Base-by-base conservation (phyloP, 2,113 vertebrate genomes). In the Labrus mixtus region DNA sequence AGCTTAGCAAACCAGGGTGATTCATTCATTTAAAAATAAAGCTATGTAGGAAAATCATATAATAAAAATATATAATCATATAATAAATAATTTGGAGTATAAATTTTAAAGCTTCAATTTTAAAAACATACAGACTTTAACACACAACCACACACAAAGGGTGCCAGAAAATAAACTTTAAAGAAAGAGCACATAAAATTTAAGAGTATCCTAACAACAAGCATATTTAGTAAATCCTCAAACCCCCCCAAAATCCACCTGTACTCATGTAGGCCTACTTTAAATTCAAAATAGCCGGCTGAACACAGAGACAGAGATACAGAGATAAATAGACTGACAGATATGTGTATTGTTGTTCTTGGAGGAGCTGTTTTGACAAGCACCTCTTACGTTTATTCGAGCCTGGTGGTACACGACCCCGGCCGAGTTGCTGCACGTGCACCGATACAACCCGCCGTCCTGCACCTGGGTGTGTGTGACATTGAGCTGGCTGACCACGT, bases 371-470 rank as follows among this genome's bases (percentile, higher is more conserved):
- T 98, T 98, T 96, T 97, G 98, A 99, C 98, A 99, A 99, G 98
- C 98, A 99, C 98, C 98, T 99, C 98, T 99, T 99, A 99, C 98
- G 98, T 99, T 99, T 99, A 99, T 99, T 98, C 98, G 98, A 97
- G 98, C 97, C 98, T 99, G 98, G 97, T 99, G 99, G 90, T 95
- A 95, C 96, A 98, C 95, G 93, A 96, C 95, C 94, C 98, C 98
- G 5, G 98, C 98, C 56, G 98, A 99, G 93, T 99, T 99, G 96
- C 98, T 97, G 93, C 97, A 98, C 3, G 95, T 96, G 93, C 98
- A 99, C 89, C 98, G 97, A 92, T 99, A 99, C 79, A 98, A 96
- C 25, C 98, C 98, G 8, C 98, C 98, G 2, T 99, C 98, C 60
- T 95, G 95, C 91, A 99, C 98, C 94, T 97, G 97, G 22, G 97